These are phyloP conservation scores for Macrosiphum euphorbiae DNA, from an alignment of 2,888 invertebrate genomes.

Conservation along the genomic window DNA sequence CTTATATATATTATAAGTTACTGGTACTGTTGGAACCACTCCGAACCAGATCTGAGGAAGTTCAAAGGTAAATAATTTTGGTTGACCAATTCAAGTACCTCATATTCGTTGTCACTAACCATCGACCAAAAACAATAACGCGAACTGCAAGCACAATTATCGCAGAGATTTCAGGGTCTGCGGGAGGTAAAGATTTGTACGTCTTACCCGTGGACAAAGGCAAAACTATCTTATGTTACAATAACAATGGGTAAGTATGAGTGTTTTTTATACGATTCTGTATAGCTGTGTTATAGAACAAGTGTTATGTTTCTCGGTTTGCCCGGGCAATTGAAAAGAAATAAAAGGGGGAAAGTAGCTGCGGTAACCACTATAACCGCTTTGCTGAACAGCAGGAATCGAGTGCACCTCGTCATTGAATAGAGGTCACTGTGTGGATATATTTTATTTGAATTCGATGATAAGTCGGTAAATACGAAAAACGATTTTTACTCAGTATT, in stretches of 20 bases:
- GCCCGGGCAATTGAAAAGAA: background rate
- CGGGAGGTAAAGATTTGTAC: background rate
- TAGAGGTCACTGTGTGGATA: no score
- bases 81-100: background rate
- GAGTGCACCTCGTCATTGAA: no score
- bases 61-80: background rate
- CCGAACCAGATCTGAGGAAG: no score
- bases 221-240: background rate
- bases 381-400: no score
- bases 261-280: background rate
- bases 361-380: no score
- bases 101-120: background rate
- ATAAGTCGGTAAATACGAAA: no score
- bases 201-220: background rate
- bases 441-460: no score
- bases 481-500: no score
- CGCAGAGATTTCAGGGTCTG: background rate
- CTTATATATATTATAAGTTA: no score
- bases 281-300: background rate
- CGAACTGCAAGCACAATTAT: background rate
- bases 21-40: no score
- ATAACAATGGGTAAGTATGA: no score
- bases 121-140: background rate
- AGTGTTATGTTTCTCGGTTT: background rate
- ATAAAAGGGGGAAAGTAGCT: background rate